Percentiles rank a stretch among this genome's conserved stretches.
phyloP scores from a whole-genome alignment of 2,113 vertebrate species.

The Perca schrenkii region DNA sequence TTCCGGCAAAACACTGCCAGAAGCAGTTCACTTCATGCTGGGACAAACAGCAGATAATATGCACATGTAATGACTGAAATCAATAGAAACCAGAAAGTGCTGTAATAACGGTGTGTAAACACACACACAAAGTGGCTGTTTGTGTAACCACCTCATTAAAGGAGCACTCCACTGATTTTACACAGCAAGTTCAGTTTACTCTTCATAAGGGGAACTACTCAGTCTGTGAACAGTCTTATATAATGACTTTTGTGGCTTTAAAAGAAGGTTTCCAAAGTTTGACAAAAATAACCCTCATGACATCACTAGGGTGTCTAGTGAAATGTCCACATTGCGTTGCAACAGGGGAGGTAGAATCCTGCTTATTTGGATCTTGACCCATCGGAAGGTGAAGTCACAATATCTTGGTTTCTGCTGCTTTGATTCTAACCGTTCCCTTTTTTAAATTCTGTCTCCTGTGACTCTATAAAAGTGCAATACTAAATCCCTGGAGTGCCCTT shows the following conservation, averaged over 20 bases:
- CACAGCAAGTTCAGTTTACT: too few species aligned
- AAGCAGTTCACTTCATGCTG: neutral
- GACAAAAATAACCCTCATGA: too few species aligned
- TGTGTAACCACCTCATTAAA: neutral
- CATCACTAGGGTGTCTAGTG: too few species aligned
- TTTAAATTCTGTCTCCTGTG: neutral
- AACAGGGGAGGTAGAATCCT: neutral
- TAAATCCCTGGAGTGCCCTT: neutral
- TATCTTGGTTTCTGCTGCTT: neutral
- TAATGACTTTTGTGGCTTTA: too few species aligned
- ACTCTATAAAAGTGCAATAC: neutral
- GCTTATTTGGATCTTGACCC: neutral
- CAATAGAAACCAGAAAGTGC: too few species aligned
- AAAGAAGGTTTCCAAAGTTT: too few species aligned
- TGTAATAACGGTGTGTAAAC: neutral
- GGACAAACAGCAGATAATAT: neutral
- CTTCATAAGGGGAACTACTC: too few species aligned
- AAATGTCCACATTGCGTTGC: neutral
- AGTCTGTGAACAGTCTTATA: too few species aligned
- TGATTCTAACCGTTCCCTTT: neutral
- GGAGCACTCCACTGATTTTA: neutral
- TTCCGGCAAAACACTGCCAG: neutral
- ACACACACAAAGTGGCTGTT: neutral
- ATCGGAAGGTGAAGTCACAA: neutral
- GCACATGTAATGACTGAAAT: neutral